Conservation (phyloP, 1,140 invertebrate genomes). For the Hesperophylax magnus region DNA sequence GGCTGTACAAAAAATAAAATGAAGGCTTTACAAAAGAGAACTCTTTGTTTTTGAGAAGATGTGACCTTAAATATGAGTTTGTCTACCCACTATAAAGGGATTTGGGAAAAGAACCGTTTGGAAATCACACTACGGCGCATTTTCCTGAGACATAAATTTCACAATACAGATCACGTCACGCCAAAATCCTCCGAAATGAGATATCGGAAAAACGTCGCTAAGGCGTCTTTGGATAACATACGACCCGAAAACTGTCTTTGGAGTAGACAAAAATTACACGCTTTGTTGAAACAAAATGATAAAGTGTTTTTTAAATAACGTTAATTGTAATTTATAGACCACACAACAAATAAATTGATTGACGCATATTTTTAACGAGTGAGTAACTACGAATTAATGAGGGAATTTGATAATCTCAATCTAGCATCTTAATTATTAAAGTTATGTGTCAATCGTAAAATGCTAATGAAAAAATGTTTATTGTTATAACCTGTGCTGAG, state of each 20-base stretch:
- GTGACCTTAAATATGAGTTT: not conserved
- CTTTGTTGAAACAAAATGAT: constrained; percentile 1
- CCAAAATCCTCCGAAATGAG: constrained; percentile 53
- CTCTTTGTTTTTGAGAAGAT: not conserved
- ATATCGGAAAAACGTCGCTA: constrained; percentile 55
- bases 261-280: constrained; percentile 21
- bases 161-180: constrained; percentile 52
- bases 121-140: constrained; percentile 5
- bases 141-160: constrained; percentile 40
- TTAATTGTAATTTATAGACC: not conserved
- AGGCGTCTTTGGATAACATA: constrained; percentile 42
- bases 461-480: too few relatives aligned
- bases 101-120: not conserved
- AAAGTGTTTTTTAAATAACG: not conserved
- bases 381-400: not conserved
- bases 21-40: too few relatives aligned
- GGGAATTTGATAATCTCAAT: too few relatives aligned
- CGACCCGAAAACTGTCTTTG: constrained; percentile 30
- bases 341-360: not conserved
- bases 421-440: too few relatives aligned
- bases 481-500: too few relatives aligned
- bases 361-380: not conserved
- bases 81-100: not conserved
- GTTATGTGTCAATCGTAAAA: too few relatives aligned
- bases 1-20: too few relatives aligned